Conservation (phyloP, 2,888 invertebrate species). For the Campopleginae sp. region DNA sequence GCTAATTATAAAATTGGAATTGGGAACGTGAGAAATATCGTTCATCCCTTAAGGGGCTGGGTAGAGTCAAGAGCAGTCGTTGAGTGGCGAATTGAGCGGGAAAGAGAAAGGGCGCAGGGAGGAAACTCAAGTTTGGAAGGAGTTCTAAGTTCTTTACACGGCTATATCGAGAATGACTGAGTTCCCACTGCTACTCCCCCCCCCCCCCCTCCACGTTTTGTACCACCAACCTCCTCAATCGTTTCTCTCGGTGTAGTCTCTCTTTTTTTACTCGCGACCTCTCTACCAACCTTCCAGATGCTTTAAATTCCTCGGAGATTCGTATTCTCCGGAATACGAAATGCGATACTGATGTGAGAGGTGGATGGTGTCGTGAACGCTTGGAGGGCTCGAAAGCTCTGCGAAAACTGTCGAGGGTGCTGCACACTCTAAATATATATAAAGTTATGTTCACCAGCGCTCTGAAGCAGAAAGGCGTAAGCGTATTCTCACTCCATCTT, state of each 20-base stretch:
- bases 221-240: conserved; percentile 2
- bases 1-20: conserved; percentile 63
- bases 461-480: conserved; percentile 17
- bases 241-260: conserved; percentile 24
- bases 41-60: conserved; percentile 17
- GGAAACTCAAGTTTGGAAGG: not conserved
- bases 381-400: conserved; percentile 22
- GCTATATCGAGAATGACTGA: conserved; percentile 26
- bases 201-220: conserved; percentile 25
- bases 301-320: conserved; percentile 75
- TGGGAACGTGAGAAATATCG: conserved; percentile 52
- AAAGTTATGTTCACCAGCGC: not conserved
- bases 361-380: conserved; percentile 5
- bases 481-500: not conserved
- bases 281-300: conserved; percentile 67
- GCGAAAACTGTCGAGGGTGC: conserved; percentile 26
- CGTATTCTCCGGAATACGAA: conserved; percentile 76
- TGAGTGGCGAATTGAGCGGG: conserved; percentile 9
- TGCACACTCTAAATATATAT: conserved; percentile 10
- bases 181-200: too few relatives aligned
- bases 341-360: conserved; percentile 74
- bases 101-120: not conserved
- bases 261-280: conserved; percentile 42
- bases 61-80: conserved; percentile 25
- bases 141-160: conserved; percentile 38